Evolutionary conservation across 2,888 invertebrate genomes (phyloP).

Genomic region (Endomychus coccineus): DNA sequence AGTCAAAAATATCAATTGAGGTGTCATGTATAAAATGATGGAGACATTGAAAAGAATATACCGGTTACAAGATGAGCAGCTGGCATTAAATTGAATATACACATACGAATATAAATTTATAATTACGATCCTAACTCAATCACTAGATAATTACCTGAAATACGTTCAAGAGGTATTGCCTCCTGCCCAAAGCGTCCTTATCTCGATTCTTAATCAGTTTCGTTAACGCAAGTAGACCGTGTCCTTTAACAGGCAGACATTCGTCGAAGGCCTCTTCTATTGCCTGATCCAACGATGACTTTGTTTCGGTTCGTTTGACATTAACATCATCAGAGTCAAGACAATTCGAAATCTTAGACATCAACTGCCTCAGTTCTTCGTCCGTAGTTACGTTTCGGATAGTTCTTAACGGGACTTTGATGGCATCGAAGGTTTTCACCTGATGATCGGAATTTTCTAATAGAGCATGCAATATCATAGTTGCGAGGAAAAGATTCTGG

Average conservation of each 20-base stretch:
- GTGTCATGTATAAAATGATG: too few species aligned
- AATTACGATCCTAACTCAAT: too few species aligned
- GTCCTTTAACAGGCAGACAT: conserved; percentile 71
- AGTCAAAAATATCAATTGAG: too few species aligned
- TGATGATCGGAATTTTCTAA: too few species aligned
- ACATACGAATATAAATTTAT: too few species aligned
- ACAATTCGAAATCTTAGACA: conserved; percentile 1
- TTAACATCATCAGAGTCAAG: background rate
- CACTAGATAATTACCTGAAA: conserved; percentile 58
- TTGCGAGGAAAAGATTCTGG: conserved; percentile 30
- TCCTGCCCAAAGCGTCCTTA: conserved; percentile 54
- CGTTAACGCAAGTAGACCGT: conserved; percentile 66
- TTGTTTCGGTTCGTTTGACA: conserved; percentile 16
- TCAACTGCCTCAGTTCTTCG: conserved; percentile 43
- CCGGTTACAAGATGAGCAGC: too few species aligned
- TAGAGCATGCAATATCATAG: too few species aligned
- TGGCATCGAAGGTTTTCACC: too few species aligned
- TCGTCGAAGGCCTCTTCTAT: conserved; percentile 62
- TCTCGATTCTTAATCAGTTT: conserved; percentile 64
- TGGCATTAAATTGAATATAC: too few species aligned
- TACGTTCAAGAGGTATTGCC: conserved; percentile 59
- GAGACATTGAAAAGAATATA: too few species aligned
- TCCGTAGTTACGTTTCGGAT: conserved; percentile 24
- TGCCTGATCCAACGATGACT: conserved; percentile 53
- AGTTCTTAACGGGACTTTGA: conserved; percentile 5